Conservation (phyloP, 2,888 invertebrate genomes). For the Tetranychus piercei region DNA sequence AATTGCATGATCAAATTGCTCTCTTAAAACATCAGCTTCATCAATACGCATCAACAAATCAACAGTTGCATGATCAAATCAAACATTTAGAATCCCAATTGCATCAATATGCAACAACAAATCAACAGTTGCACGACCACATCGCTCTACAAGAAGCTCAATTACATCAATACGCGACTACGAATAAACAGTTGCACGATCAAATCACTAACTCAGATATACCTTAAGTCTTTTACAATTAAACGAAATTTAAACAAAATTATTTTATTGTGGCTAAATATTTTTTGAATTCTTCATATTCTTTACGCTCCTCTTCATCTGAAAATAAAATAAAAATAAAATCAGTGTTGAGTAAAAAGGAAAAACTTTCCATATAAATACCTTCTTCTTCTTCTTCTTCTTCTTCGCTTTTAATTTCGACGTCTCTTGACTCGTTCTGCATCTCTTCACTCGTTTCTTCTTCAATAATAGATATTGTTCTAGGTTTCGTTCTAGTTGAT, state of each 20-base stretch:
- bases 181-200: not conserved
- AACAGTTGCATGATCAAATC: not conserved
- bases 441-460: constrained; percentile 7
- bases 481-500: not conserved
- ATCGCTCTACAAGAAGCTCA: constrained; percentile 59
- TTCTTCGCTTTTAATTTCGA: not conserved
- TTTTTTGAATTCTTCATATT: constrained; percentile 14
- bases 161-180: constrained; percentile 20
- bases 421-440: not conserved
- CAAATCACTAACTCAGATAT: not conserved
- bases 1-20: constrained; percentile 67
- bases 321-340: not conserved
- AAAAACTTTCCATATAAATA: not conserved
- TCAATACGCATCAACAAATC: constrained; percentile 6
- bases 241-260: not conserved
- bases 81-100: too few relatives aligned
- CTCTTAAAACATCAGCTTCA: constrained; percentile 46
- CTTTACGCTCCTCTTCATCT: constrained; percentile 13
- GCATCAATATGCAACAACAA: constrained; percentile 37
- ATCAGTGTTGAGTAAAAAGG: not conserved
- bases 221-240: too few relatives aligned
- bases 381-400: not conserved
- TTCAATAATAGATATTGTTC: not conserved
- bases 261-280: not conserved
- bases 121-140: constrained; percentile 61